Conservation (phyloP, 2,888 invertebrate species). For the Dromius quadrimaculatus region DNA sequence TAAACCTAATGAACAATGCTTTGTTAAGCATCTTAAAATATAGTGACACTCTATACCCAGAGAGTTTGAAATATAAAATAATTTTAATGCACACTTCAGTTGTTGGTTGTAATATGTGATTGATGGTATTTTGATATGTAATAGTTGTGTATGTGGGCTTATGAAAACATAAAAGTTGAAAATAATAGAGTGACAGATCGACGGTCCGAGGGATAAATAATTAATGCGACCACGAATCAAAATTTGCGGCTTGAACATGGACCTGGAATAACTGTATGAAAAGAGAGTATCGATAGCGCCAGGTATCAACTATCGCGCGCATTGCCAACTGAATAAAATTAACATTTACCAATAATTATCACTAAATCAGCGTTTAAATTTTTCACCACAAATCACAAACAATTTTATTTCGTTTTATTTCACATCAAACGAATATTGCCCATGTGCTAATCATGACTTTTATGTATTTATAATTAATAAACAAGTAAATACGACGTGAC, state of each 20-base stretch:
- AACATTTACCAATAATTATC: slow-evolving; percentile 34
- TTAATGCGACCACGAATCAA: slow-evolving; percentile 27
- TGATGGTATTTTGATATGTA: slow-evolving; percentile 19
- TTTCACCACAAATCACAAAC: slow-evolving; percentile 27
- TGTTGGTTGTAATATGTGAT: slow-evolving; percentile 5
- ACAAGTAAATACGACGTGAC: slow-evolving; percentile 30
- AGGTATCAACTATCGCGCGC: slow-evolving; percentile 7
- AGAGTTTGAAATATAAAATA: background rate
- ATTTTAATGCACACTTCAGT: no score
- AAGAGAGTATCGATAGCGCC: no score
- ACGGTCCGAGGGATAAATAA: slow-evolving; percentile 26
- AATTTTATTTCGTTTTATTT: slow-evolving; percentile 34
- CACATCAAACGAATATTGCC: slow-evolving; percentile 39
- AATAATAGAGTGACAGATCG: slow-evolving; percentile 36
- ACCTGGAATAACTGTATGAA: no score
- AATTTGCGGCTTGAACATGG: slow-evolving; percentile 12
- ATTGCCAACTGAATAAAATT: no score
- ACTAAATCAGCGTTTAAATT: slow-evolving; percentile 31
- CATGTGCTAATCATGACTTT: slow-evolving; percentile 36
- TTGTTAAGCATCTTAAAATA: no score
- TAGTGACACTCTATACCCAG: no score
- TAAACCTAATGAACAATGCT: no score
- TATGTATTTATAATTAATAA: slow-evolving; percentile 41
- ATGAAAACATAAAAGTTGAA: slow-evolving; percentile 32
- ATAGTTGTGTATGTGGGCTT: slow-evolving; percentile 28